Evolutionary conservation across 2,797 vertebrate genomes (phyloP).

Genomic region (Sarcophilus harrisii): DNA sequence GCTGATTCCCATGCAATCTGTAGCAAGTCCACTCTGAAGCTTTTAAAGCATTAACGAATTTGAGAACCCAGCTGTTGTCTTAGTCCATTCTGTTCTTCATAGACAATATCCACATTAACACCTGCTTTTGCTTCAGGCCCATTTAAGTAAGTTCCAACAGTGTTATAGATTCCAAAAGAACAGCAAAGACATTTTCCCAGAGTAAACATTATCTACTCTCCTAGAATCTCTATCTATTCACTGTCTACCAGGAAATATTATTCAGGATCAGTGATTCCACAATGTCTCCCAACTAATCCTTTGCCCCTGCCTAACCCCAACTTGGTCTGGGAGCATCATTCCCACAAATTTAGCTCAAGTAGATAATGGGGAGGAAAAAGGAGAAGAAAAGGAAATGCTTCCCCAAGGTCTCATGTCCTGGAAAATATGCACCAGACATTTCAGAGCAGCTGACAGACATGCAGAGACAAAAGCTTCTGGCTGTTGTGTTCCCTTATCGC

Average conservation of each 20-base stretch:
- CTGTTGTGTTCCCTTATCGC: neutral
- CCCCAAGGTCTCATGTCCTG: neutral
- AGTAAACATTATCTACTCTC: neutral
- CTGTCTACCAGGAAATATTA: neutral
- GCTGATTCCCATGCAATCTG: neutral
- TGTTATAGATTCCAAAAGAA: neutral
- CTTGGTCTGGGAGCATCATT: neutral
- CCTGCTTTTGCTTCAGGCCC: neutral
- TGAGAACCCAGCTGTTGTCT: neutral
- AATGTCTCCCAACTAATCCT: neutral
- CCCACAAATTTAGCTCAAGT: neutral
- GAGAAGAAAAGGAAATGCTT: neutral
- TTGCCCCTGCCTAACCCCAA: neutral
- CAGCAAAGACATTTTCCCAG: neutral
- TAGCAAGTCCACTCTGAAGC: neutral
- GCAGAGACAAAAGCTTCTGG: slow-evolving; percentile 6
- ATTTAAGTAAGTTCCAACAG: neutral
- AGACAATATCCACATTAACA: neutral
- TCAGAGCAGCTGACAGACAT: slow-evolving; percentile 18
- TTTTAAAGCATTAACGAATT: neutral
- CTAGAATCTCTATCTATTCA: neutral
- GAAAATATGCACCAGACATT: slow-evolving; percentile 6
- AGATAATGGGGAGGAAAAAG: neutral
- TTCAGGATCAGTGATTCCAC: neutral
- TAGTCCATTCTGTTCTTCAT: neutral